These are phyloP conservation scores for Cochlearius cochlearius DNA, from an alignment of 2,113 vertebrate genomes.

Conservation along the genomic window DNA sequence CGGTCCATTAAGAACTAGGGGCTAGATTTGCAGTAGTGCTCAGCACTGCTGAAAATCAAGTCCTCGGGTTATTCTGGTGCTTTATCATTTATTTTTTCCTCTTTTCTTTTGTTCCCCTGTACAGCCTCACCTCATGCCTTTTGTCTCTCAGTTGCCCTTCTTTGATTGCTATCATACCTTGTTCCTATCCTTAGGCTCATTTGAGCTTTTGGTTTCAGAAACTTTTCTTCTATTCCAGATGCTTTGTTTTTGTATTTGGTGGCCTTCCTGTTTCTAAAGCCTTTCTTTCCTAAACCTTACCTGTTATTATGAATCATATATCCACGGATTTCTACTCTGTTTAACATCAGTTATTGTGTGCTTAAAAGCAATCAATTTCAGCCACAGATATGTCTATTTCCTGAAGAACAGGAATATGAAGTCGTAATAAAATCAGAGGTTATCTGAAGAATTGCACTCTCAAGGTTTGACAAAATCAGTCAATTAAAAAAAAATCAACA, in stretches of 20 bases:
- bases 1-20: background rate
- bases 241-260: background rate
- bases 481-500: background rate
- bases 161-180: background rate
- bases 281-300: background rate
- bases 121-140: background rate
- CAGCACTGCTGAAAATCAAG: background rate
- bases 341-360: background rate
- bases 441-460: background rate
- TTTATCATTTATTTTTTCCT: background rate
- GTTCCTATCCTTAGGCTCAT: background rate
- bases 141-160: background rate
- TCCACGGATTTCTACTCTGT: background rate
- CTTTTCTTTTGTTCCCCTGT: background rate
- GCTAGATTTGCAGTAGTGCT: background rate
- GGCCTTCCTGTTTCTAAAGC: background rate
- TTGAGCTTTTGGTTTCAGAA: slow-evolving; percentile 4
- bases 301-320: background rate
- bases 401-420: background rate
- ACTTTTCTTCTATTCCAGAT: background rate
- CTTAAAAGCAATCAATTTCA: background rate
- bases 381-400: background rate
- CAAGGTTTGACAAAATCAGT: background rate
- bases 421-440: background rate
- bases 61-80: background rate